Conservation (phyloP, 1,140 invertebrate genomes). For the Branchinecta lynchi region DNA sequence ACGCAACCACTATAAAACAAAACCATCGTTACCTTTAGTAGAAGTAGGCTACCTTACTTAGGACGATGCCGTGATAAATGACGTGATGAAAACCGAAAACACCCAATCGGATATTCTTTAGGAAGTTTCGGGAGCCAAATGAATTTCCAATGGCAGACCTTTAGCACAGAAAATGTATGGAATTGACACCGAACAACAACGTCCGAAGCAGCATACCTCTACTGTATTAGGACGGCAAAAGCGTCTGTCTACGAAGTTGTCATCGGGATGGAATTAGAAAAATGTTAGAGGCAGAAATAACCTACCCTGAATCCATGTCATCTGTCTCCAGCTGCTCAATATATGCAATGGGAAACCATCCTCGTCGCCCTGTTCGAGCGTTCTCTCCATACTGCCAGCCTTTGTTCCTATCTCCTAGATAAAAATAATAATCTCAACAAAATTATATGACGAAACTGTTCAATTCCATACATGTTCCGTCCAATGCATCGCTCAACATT, state of each 20-base stretch:
- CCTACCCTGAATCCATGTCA: conserved; percentile 23
- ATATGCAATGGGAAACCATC: conserved; percentile 87
- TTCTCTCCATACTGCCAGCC: conserved; percentile 94
- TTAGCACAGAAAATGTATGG: neutral
- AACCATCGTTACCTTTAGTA: too few species aligned
- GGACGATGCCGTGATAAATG: too few species aligned
- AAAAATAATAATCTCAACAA: conserved; percentile 17
- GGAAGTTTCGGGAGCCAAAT: neutral
- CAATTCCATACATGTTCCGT: neutral
- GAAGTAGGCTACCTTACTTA: too few species aligned
- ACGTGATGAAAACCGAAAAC: too few species aligned
- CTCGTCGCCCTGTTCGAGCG: conserved; percentile 65
- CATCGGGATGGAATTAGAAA: neutral
- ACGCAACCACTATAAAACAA: too few species aligned
- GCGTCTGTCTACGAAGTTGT: neutral
- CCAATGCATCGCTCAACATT: neutral
- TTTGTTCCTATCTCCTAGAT: conserved; percentile 58
- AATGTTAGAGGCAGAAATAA: neutral
- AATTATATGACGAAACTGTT: conserved; percentile 14
- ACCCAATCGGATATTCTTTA: too few species aligned
- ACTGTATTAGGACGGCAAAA: neutral
- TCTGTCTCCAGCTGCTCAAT: conserved; percentile 47
- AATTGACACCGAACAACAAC: neutral
- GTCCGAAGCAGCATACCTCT: too few species aligned
- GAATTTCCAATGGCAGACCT: neutral